Percentiles rank a stretch among this genome's conserved stretches.
phyloP scores from a whole-genome alignment of 1,140 invertebrate species.

The Pseudobourletiella spinata region DNA sequence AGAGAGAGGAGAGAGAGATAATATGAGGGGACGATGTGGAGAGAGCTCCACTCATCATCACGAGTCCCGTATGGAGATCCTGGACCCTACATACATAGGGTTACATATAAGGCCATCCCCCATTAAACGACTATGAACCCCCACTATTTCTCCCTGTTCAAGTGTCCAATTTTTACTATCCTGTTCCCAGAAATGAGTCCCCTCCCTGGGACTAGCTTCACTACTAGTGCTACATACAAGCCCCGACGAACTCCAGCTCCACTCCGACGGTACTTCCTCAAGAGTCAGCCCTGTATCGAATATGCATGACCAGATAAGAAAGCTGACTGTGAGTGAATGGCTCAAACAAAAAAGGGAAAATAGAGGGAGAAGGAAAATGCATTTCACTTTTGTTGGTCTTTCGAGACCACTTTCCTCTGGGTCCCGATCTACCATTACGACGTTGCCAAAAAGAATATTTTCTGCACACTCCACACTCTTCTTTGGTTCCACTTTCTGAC shows the following conservation, averaged over 20 bases:
- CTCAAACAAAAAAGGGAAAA: neutral
- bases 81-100: too few species aligned
- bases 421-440: conserved; percentile 11
- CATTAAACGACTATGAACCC: neutral
- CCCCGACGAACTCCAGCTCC: too few species aligned
- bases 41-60: too few species aligned
- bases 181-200: too few species aligned
- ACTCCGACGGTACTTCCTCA: too few species aligned
- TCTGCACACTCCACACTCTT: neutral
- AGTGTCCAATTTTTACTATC: conserved; percentile 21
- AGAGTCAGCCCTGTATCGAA: neutral
- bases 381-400: conserved; percentile 34
- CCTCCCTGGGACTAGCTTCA: too few species aligned
- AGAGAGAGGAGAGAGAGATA: too few species aligned
- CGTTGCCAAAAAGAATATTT: conserved; percentile 13
- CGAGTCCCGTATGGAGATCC: too few species aligned
- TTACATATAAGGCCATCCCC: too few species aligned
- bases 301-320: conserved; percentile 10
- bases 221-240: too few species aligned
- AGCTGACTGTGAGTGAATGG: neutral
- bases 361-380: conserved; percentile 21
- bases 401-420: conserved; percentile 30
- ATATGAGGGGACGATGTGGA: too few species aligned
- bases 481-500: conserved; percentile 8
- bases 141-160: conserved; percentile 1